Conservation (phyloP, 2,888 invertebrate genomes). For the Papilio elwesi region DNA sequence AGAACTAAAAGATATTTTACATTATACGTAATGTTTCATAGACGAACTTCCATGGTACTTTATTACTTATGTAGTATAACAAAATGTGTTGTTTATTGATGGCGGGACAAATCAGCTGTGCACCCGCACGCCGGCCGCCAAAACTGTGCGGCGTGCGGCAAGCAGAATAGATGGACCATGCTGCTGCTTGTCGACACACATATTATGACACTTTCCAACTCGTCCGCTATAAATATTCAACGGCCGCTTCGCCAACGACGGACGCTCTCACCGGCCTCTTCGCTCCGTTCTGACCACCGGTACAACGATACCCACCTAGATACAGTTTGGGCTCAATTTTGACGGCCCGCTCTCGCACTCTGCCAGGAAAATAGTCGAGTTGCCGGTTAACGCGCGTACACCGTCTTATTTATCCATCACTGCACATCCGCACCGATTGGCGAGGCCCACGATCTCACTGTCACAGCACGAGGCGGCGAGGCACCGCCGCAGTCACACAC, state of each 20-base stretch:
- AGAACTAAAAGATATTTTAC: neutral
- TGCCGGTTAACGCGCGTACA: slow-evolving; percentile 66
- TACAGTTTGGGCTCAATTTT: slow-evolving; percentile 84
- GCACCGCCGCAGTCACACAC: slow-evolving; percentile 70
- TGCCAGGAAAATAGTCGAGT: slow-evolving; percentile 67
- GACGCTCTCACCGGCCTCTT: slow-evolving; percentile 57
- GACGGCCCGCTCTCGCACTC: slow-evolving; percentile 75
- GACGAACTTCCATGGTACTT: slow-evolving; percentile 3
- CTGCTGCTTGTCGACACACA: slow-evolving; percentile 50
- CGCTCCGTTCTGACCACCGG: slow-evolving; percentile 46
- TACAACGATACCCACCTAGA: slow-evolving; percentile 74
- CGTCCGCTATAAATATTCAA: slow-evolving; percentile 77
- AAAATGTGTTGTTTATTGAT: slow-evolving; percentile 42
- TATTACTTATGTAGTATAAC: neutral
- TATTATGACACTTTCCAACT: slow-evolving; percentile 73
- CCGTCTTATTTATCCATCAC: slow-evolving; percentile 81
- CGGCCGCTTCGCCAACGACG: slow-evolving; percentile 58
- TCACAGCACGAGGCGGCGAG: slow-evolving; percentile 77
- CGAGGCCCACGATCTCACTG: slow-evolving; percentile 80
- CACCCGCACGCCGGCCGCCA: slow-evolving; percentile 48
- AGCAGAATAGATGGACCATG: slow-evolving; percentile 44
- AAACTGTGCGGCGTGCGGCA: slow-evolving; percentile 42
- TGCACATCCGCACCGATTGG: slow-evolving; percentile 82
- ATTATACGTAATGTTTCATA: neutral
- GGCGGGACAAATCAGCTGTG: slow-evolving; percentile 73